Evolutionary conservation across 2,888 invertebrate species (phyloP), one percentile per base, ranked within the genome.

Genomic region (Clusia tigrina): DNA sequence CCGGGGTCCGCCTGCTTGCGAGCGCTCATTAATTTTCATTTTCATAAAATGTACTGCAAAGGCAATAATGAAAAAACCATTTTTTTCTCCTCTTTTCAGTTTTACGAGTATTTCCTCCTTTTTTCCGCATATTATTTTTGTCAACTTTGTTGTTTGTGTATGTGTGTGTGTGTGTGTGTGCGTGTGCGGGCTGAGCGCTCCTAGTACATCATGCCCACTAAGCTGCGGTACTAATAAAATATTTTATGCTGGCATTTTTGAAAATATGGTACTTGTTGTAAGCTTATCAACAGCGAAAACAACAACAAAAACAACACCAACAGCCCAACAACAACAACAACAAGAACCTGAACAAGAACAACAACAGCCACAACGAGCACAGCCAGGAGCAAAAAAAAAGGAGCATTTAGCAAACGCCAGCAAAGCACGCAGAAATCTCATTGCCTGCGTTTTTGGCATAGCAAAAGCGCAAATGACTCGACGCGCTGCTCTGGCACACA

Each of bases 211-310:
- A 32, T 9, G 32, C 32, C 32, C 32, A 32, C 32, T 32, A 32
- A 59, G 46, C 60, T 53, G 56, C 64, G 67, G n/a, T n/a, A 70
- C 72, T 76, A 76, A 74, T 76, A 76, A 74, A 74, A 74, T 76
- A 76, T 74, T 73, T 73, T 76, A 73, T 75, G 74, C 75, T 32
- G 32, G 32, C 32, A 32, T 6, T 32, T 6, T 12, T 32, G 12
- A 6, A 6, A 12, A 9, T 32, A 12, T 32, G 6, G 32, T 12
- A 32, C 12, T 32, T 32, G 32, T 32, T 32, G 32, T 32, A 9
- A 12, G 6, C 32, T 12, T 32, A 32, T 32, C 32, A 32, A 12
- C 32, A 32, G 12, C 32, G 12, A 12, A 32, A 32, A 32, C n/a
- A n/a, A n/a, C n/a, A n/a, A n/a, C n/a, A n/a, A n/a, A n/a, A n/a